Conservation (phyloP, 2,113 vertebrate genomes). For the Perca fluviatilis region DNA sequence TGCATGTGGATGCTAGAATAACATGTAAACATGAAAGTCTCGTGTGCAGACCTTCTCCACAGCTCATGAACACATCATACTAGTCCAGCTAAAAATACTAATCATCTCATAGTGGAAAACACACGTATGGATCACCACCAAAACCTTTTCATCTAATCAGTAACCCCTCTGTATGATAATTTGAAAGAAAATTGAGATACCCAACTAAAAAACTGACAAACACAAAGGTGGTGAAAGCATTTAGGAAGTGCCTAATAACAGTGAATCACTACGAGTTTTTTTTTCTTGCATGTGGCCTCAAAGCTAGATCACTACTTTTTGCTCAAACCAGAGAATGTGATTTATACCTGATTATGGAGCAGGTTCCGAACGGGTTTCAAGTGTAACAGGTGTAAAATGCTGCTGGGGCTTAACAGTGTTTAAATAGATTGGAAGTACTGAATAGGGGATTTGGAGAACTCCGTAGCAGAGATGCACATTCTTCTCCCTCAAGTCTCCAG, state of each 20-base stretch:
- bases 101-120: neutral
- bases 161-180: too few species aligned
- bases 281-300: constrained; percentile 11
- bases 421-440: constrained; percentile 25
- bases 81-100: constrained; percentile 1
- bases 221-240: neutral
- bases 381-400: constrained; percentile 17
- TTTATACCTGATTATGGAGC: constrained; percentile 41
- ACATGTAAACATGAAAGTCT: constrained; percentile 6
- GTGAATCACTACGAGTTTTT: neutral
- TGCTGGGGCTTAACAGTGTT: constrained; percentile 18
- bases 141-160: neutral
- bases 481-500: neutral
- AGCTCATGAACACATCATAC: neutral
- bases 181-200: neutral
- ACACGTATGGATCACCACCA: neutral
- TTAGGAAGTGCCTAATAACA: constrained; percentile 15
- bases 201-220: neutral
- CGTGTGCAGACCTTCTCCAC: neutral
- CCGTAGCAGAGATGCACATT: neutral
- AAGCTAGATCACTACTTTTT: constrained; percentile 51
- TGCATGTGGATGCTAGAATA: neutral
- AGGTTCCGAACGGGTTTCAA: constrained; percentile 14
- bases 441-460: constrained; percentile 9
- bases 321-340: constrained; percentile 34